Conservation (phyloP, 2,797 vertebrate genomes). For the Notamacropus eugenii region DNA sequence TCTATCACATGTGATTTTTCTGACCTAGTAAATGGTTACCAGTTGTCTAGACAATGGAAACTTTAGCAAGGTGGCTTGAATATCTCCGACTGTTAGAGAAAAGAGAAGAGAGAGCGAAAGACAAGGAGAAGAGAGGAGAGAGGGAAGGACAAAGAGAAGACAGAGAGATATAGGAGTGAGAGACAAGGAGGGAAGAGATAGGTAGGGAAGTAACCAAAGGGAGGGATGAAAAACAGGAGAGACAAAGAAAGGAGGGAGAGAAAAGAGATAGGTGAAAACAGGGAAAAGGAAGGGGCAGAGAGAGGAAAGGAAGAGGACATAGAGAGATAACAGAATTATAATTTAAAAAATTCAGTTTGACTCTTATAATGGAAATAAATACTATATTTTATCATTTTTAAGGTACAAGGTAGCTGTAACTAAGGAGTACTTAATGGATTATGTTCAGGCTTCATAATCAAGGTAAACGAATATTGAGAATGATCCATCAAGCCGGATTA, state of each 20-base stretch:
- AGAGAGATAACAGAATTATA: background rate
- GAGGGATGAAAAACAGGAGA: background rate
- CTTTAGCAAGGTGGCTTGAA: background rate
- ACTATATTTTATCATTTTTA: slow-evolving; percentile 15
- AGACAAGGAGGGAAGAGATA: background rate
- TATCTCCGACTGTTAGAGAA: background rate
- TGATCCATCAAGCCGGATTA: slow-evolving; percentile 78
- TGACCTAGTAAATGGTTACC: background rate
- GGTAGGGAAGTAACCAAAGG: background rate
- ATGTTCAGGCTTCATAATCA: slow-evolving; percentile 73
- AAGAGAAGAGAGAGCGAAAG: background rate
- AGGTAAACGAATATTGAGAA: slow-evolving; percentile 71
- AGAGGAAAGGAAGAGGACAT: background rate
- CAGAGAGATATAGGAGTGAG: background rate
- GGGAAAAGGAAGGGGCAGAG: background rate
- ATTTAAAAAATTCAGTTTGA: background rate
- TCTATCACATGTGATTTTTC: background rate
- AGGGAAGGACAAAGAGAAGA: background rate
- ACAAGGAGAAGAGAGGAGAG: background rate
- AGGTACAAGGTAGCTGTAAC: background rate
- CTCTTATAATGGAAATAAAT: background rate
- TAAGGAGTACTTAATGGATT: slow-evolving; percentile 37
- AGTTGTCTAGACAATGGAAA: background rate
- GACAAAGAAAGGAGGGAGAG: background rate
- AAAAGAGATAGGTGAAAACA: too few relatives aligned